These are phyloP conservation scores for Anastrepha obliqua DNA, from an alignment of 1,140 invertebrate genomes.

Conservation along the genomic window DNA sequence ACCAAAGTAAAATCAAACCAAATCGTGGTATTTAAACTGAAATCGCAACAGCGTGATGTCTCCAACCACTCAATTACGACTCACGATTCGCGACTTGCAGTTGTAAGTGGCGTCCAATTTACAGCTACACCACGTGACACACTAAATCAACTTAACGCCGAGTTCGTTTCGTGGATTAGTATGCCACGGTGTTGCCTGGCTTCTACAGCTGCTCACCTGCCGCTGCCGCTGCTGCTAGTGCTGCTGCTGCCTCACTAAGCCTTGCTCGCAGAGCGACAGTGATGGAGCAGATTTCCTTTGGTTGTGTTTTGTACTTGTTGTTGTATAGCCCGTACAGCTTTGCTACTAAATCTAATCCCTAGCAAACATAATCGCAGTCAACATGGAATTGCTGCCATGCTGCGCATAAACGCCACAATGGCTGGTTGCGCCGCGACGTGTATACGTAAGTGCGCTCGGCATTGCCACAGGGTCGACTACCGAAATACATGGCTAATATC, in stretches of 20 bases:
- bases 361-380: constrained; percentile 50
- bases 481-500: constrained; percentile 12
- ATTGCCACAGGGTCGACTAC: not conserved
- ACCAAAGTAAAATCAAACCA: constrained; percentile 26
- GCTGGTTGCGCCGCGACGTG: not conserved
- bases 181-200: not conserved
- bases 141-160: constrained; percentile 68
- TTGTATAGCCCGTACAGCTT: not conserved
- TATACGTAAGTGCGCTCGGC: not conserved
- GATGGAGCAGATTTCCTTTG: constrained; percentile 21
- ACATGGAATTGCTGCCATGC: not conserved
- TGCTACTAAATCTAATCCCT: constrained; percentile 56
- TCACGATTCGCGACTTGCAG: not conserved
- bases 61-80: not conserved
- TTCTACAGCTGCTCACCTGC: not conserved
- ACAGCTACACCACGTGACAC: constrained; percentile 68
- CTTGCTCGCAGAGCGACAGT: not conserved
- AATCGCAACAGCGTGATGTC: not conserved
- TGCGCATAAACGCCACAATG: constrained; percentile 2
- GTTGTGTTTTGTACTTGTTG: not conserved
- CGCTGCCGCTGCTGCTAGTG: not conserved
- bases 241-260: constrained; percentile 22
- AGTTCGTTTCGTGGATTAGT: constrained; percentile 58
- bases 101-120: constrained; percentile 63
- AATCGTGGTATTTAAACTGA: not conserved